Evolutionary conservation across 2,797 vertebrate genomes (phyloP).

Genomic region (Galago senegalensis): DNA sequence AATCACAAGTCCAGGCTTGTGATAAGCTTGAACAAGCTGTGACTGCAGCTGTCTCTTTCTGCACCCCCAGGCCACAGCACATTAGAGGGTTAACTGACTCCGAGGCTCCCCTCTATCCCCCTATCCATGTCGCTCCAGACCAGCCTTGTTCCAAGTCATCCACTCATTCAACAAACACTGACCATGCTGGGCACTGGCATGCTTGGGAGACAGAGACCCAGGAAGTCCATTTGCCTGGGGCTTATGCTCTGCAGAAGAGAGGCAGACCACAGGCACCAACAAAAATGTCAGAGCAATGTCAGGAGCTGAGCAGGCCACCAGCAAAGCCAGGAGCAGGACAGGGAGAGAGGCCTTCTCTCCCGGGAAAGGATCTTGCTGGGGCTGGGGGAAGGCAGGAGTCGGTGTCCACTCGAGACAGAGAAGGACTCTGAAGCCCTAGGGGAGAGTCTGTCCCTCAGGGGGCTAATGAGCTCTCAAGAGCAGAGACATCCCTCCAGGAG

Average conservation of each 20-base stretch:
- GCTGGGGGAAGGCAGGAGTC: background rate
- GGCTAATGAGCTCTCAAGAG: background rate
- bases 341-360: background rate
- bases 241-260: background rate
- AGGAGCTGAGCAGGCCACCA: background rate
- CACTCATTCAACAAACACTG: background rate
- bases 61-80: background rate
- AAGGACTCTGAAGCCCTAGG: background rate
- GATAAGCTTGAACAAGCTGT: background rate
- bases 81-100: background rate
- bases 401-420: background rate
- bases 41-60: background rate
- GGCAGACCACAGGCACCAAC: background rate
- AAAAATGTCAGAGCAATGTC: too few relatives aligned
- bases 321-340: background rate
- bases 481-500: background rate
- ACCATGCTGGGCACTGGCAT: background rate
- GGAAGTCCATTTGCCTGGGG: too few relatives aligned
- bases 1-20: background rate
- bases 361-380: background rate
- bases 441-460: background rate
- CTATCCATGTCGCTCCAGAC: background rate
- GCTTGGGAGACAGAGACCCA: fast-evolving
- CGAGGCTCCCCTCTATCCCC: too few relatives aligned
- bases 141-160: background rate